Evolutionary conservation across 1,140 invertebrate genomes (phyloP), one percentile per base, ranked within the genome.

Genomic region (Theocolax elegans): DNA sequence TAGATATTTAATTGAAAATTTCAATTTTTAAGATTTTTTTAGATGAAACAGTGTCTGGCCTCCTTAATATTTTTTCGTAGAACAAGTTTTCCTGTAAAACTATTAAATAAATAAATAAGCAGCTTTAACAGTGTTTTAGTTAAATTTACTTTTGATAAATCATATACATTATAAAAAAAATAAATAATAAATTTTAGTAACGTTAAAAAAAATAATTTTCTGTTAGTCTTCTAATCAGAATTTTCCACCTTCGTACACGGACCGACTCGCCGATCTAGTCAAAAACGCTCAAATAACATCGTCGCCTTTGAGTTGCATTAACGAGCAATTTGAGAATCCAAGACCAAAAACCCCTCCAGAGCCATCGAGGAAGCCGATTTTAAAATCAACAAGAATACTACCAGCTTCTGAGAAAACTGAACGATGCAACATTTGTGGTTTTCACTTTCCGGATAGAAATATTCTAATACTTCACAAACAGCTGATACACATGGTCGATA

Each of bases 401-500:
- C 63, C 76, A 4, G 65, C 64, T 17, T 82, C 76, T 53, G 76
- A 81, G 19, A 84, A 77, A 67, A 83, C 69, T 75, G 89, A 87
- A 75, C 85, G 86, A 38, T 93, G 92, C 77, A 88, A 92, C 77
- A 88, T 93, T 68, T 94, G 93, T 79, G 90, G 90, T 27, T 88
- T 92, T 75, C 87, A 87, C 46, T 93, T 94, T 82, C 87, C 90
- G 3, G 91, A 93, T 77, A 81, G 82, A 53, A 90, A 90, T 67
- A 90, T 93, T 71, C 82, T 93, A 29, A 86, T 88, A 73, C 89
- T 94, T 86, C 93, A 94, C 72, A 90, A 91, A 75, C 90, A 92
- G 75, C 80, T 94, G 48, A 89, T 93, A 46, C 92, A 94, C 76
- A 90, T 90, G 81, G 87, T 89, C 15, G 84, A 87, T 48, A 87